Evolutionary conservation across 2,888 invertebrate genomes (phyloP).

Genomic region (Agriotes lineatus): DNA sequence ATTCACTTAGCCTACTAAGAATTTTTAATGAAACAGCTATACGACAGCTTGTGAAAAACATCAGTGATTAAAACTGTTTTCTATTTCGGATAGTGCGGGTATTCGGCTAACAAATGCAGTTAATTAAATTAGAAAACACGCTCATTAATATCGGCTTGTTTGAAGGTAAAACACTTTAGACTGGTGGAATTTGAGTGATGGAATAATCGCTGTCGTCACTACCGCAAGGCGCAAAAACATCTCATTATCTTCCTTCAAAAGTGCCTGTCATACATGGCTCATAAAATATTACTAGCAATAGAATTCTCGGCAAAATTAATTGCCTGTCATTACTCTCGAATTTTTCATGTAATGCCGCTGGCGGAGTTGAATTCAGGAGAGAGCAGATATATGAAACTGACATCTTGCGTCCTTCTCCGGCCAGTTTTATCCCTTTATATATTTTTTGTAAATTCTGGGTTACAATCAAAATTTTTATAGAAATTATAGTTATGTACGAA

Average conservation of each 20-base stretch:
- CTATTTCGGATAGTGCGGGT: constrained; percentile 1
- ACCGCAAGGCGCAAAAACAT: constrained; percentile 42
- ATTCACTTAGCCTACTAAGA: background rate
- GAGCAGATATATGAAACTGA: constrained; percentile 36
- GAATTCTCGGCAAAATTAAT: constrained; percentile 48
- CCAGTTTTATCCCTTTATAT: no score
- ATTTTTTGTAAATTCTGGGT: no score
- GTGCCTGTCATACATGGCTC: constrained; percentile 43
- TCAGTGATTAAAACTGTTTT: constrained; percentile 2
- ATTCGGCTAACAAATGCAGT: constrained; percentile 26
- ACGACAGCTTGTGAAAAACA: background rate
- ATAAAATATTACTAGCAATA: constrained; percentile 45
- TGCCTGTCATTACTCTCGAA: constrained; percentile 49
- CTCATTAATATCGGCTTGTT: constrained; percentile 30
- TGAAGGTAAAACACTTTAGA: constrained; percentile 27
- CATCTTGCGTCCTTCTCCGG: constrained; percentile 17
- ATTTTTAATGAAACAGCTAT: background rate
- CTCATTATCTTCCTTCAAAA: constrained; percentile 43
- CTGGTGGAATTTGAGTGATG: constrained; percentile 31
- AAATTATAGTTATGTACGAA: no score
- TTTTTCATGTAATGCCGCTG: constrained; percentile 45
- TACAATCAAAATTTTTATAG: no score
- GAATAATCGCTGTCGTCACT: constrained; percentile 39
- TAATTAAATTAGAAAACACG: constrained; percentile 34
- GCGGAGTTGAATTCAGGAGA: constrained; percentile 32